Conservation (phyloP, 2,113 vertebrate genomes). For the Grus americana region DNA sequence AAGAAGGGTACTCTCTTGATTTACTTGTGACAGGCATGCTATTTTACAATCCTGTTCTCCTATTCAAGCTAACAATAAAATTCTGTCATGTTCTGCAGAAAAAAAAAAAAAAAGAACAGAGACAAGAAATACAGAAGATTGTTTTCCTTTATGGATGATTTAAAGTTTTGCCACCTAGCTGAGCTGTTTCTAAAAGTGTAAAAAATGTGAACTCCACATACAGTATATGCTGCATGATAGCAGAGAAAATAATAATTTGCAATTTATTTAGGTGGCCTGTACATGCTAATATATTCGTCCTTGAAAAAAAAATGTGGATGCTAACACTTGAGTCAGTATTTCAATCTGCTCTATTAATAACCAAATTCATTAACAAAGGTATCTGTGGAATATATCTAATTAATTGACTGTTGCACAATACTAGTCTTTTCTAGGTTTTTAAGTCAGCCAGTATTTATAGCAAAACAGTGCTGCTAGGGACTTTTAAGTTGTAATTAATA, state of each 20-base stretch:
- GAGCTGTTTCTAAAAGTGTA: neutral
- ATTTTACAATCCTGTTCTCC: neutral
- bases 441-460: conserved; percentile 51
- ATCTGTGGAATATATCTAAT: conserved; percentile 27
- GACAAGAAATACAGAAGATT: neutral
- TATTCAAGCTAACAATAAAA: neutral
- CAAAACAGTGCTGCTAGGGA: conserved; percentile 25
- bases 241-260: neutral
- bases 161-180: neutral
- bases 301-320: neutral
- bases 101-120: neutral
- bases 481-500: conserved; percentile 58
- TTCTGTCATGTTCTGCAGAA: neutral
- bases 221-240: neutral
- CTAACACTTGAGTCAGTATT: neutral
- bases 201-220: neutral
- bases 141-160: neutral
- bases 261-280: neutral
- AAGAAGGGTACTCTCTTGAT: neutral
- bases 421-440: conserved; percentile 9
- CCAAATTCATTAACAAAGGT: conserved; percentile 16
- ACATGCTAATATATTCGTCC: neutral
- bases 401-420: conserved; percentile 43
- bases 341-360: neutral
- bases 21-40: neutral